These are phyloP conservation scores for Protonibea diacanthus DNA, from an alignment of 2,797 vertebrate species.

Conservation along the genomic window DNA sequence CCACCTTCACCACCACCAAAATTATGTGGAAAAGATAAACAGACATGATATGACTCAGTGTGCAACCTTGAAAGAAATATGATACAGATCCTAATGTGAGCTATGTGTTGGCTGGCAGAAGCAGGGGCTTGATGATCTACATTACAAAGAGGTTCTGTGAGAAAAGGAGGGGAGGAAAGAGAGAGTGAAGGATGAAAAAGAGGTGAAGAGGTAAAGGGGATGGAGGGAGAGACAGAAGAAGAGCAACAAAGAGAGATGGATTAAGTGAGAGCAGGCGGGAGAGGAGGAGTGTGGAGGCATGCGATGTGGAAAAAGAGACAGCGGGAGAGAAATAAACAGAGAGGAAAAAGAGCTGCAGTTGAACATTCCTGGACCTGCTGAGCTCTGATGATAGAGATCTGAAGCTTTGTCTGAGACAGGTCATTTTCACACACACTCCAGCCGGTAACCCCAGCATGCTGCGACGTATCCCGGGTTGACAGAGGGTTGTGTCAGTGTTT, in stretches of 20 bases:
- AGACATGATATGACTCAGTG: constrained; percentile 51
- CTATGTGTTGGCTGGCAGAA: constrained; percentile 44
- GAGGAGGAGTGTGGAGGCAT: constrained; percentile 26
- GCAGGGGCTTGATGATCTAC: constrained; percentile 29
- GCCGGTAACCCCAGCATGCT: constrained; percentile 38
- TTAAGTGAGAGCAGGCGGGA: constrained; percentile 47
- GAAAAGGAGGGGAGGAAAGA: constrained; percentile 11
- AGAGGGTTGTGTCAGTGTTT: constrained; percentile 47
- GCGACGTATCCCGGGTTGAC: constrained; percentile 43
- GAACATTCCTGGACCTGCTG: constrained; percentile 73
- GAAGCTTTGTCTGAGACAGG: constrained; percentile 52
- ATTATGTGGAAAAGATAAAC: constrained; percentile 65
- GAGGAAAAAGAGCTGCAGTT: constrained; percentile 84
- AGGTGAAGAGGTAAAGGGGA: constrained; percentile 15
- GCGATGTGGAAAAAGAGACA: constrained; percentile 46
- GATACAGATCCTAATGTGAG: constrained; percentile 59
- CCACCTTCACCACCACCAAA: constrained; percentile 21
- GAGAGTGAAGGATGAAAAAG: background rate
- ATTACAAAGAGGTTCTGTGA: constrained; percentile 51
- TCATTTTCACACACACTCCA: constrained; percentile 37
- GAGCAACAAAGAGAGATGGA: constrained; percentile 59
- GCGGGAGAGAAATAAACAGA: constrained; percentile 57
- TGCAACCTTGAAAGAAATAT: constrained; percentile 61
- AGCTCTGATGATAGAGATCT: constrained; percentile 70
- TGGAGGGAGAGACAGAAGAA: constrained; percentile 24